phyloP scores from a whole-genome alignment of 1,140 invertebrate genomes.

The Cydia amplana region DNA sequence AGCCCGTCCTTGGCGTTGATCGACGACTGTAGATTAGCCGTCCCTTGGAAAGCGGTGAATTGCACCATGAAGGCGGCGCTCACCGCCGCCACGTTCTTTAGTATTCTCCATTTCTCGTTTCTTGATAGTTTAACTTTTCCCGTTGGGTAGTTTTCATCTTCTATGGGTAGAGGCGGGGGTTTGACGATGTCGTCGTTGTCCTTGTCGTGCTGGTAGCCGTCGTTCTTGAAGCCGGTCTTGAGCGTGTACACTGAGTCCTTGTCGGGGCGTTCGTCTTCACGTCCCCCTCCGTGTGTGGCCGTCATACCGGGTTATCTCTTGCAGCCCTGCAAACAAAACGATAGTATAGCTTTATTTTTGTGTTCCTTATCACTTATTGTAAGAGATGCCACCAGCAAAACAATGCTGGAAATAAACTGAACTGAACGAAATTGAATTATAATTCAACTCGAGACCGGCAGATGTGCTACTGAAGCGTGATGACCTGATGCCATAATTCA shows the following conservation, averaged over 20 bases:
- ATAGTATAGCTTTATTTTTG: slow-evolving; percentile 18
- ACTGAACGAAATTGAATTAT: too few species aligned
- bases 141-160: slow-evolving; percentile 83
- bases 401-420: too few species aligned
- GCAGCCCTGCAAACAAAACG: slow-evolving; percentile 57
- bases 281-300: slow-evolving; percentile 72
- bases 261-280: slow-evolving; percentile 73
- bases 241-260: slow-evolving; percentile 66
- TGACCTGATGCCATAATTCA: too few species aligned
- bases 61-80: slow-evolving; percentile 95
- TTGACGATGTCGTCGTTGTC: slow-evolving; percentile 81
- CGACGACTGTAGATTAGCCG: slow-evolving; percentile 93
- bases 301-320: slow-evolving; percentile 72
- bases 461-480: too few species aligned
- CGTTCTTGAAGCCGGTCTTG: slow-evolving; percentile 82
- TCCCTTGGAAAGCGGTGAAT: slow-evolving; percentile 94
- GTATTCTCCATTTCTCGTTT: slow-evolving; percentile 91
- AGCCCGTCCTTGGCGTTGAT: slow-evolving; percentile 91
- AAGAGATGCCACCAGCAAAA: too few species aligned
- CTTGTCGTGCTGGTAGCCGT: slow-evolving; percentile 83
- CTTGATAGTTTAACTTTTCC: slow-evolving; percentile 88
- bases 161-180: slow-evolving; percentile 82
- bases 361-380: neutral
- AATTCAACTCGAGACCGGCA: too few species aligned
- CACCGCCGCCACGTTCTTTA: slow-evolving; percentile 92